Conservation (phyloP, 1,140 invertebrate genomes). For the Drosophila sucinea region DNA sequence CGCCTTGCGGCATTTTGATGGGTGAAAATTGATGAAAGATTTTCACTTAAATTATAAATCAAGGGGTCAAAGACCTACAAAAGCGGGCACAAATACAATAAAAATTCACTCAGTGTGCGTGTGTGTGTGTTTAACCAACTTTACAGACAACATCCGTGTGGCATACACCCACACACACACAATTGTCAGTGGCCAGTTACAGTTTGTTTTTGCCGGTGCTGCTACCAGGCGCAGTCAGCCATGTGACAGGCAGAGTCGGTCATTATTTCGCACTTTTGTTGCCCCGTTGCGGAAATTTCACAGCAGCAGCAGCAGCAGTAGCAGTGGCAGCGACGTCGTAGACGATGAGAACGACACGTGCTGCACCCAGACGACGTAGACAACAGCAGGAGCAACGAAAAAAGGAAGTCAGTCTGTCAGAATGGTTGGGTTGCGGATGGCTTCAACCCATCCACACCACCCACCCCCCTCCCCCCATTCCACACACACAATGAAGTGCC, state of each 20-base stretch:
- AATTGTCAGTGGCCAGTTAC: slow-evolving; percentile 16
- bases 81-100: background rate
- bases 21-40: slow-evolving; percentile 10
- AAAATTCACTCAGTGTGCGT: slow-evolving; percentile 11
- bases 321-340: slow-evolving; percentile 7
- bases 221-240: slow-evolving; percentile 55
- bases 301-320: slow-evolving; percentile 28
- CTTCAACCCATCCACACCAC: background rate
- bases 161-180: slow-evolving; percentile 1
- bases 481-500: slow-evolving; percentile 1
- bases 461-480: no score
- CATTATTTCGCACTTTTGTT: slow-evolving; percentile 66
- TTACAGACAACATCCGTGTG: slow-evolving; percentile 57
- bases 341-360: slow-evolving; percentile 38
- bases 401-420: slow-evolving; percentile 10
- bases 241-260: slow-evolving; percentile 61
- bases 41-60: slow-evolving; percentile 19
- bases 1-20: slow-evolving; percentile 5
- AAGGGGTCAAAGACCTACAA: slow-evolving; percentile 49
- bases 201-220: slow-evolving; percentile 13
- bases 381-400: slow-evolving; percentile 27
- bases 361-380: slow-evolving; percentile 37
- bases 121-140: slow-evolving; percentile 52
- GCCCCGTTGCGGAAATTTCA: slow-evolving; percentile 58
- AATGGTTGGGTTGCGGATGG: background rate